Evolutionary conservation across 2,113 vertebrate species (phyloP).

Genomic region (Pogona vitticeps): DNA sequence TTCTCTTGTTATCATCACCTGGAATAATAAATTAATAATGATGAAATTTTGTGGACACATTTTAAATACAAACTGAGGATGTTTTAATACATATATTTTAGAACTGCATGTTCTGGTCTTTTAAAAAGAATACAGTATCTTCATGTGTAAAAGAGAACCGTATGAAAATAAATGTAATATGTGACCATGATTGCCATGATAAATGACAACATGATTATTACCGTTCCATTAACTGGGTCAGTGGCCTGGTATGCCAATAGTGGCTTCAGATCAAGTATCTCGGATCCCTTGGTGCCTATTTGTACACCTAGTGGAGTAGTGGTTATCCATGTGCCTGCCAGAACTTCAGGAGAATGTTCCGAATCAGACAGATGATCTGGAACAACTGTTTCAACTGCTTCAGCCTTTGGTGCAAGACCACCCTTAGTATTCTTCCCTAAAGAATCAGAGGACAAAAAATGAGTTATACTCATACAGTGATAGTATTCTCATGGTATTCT

Average conservation of each 20-base stretch:
- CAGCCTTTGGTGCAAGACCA: conserved; percentile 34
- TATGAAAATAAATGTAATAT: background rate
- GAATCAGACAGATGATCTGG: conserved; percentile 13
- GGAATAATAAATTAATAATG: conserved; percentile 15
- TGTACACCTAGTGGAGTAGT: conserved; percentile 83
- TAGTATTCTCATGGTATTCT: too few relatives aligned
- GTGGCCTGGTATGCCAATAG: conserved; percentile 79
- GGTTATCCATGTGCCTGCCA: conserved; percentile 84
- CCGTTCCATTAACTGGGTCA: conserved; percentile 84
- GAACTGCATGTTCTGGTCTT: background rate
- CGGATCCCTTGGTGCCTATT: conserved; percentile 79
- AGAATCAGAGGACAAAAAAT: conserved; percentile 17
- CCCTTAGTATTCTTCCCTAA: conserved; percentile 64
- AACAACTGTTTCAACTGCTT: conserved; percentile 50
- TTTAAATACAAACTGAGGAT: background rate
- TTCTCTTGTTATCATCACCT: conserved; percentile 89
- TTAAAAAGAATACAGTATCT: conserved; percentile 6
- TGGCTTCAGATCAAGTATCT: conserved; percentile 67
- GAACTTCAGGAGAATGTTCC: conserved; percentile 16
- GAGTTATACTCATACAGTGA: background rate
- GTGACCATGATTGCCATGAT: background rate
- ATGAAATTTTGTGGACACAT: background rate
- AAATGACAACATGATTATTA: conserved; percentile 48
- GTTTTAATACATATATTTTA: background rate
- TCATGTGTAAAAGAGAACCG: background rate